phyloP scores from a whole-genome alignment of 2,888 invertebrate species.

The Lasiommata megera region DNA sequence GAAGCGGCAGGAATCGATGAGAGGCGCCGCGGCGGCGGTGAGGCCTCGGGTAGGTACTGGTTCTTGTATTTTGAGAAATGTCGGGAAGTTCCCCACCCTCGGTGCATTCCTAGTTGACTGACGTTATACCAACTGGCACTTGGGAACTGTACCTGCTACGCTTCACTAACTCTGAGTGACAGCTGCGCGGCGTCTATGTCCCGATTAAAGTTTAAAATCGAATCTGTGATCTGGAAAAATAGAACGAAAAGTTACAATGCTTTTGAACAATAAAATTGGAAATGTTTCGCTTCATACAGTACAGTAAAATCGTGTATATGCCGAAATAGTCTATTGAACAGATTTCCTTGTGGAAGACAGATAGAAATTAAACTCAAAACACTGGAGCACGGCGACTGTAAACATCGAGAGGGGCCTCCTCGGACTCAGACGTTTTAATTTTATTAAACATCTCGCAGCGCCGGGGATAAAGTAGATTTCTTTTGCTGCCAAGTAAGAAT shows the following conservation, averaged over 20 bases:
- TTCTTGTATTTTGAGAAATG: constrained; percentile 52
- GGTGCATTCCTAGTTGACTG: constrained; percentile 40
- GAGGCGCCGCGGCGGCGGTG: constrained; percentile 55
- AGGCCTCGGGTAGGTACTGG: constrained; percentile 19
- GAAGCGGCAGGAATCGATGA: constrained; percentile 55
- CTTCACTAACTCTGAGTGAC: constrained; percentile 30
- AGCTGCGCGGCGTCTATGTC: constrained; percentile 31
- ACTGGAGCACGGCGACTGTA: constrained; percentile 60
- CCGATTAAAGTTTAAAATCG: constrained; percentile 35
- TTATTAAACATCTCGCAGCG: constrained; percentile 75
- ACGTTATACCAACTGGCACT: constrained; percentile 25
- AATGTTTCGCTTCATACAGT: background rate
- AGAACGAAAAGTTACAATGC: constrained; percentile 1
- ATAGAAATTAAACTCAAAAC: constrained; percentile 52
- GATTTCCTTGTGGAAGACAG: constrained; percentile 38
- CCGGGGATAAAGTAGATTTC: constrained; percentile 77
- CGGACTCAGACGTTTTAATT: constrained; percentile 74
- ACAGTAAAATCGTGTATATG: background rate
- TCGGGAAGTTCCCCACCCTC: constrained; percentile 42
- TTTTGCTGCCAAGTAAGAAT: constrained; percentile 78
- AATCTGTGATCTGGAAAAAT: constrained; percentile 15
- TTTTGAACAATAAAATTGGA: background rate
- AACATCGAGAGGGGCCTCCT: constrained; percentile 63
- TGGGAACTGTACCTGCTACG: constrained; percentile 28
- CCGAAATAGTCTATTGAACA: constrained; percentile 39